These are phyloP conservation scores for Hyperoplus lanceolatus DNA, from an alignment of 2,797 vertebrate species.

Conservation along the genomic window DNA sequence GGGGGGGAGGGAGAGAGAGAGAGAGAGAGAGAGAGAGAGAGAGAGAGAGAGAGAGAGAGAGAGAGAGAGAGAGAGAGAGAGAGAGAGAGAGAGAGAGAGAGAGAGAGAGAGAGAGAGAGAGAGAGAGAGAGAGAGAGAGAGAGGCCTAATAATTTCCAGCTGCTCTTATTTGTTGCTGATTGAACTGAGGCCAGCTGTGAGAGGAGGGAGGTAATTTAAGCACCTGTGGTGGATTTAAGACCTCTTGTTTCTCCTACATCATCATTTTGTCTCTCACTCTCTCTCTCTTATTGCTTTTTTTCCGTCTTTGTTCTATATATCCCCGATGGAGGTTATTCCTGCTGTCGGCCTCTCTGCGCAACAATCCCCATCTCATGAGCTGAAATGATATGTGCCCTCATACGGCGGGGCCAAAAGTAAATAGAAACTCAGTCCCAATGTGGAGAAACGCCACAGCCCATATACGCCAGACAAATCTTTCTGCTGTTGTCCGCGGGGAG, in stretches of 20 bases:
- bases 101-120: constrained; percentile 7
- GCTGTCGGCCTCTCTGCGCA: constrained; percentile 29
- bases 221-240: constrained; percentile 70
- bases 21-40: constrained; percentile 27
- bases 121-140: constrained; percentile 32
- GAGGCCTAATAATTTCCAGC: constrained; percentile 53
- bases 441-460: constrained; percentile 18
- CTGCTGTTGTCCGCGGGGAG: constrained; percentile 33
- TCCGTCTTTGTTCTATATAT: constrained; percentile 6
- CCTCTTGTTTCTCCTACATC: constrained; percentile 61
- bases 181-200: constrained; percentile 63
- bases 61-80: constrained; percentile 27
- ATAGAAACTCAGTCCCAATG: constrained; percentile 43
- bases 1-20: constrained; percentile 15
- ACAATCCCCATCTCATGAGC: constrained; percentile 36
- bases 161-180: constrained; percentile 67
- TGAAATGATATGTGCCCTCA: constrained; percentile 51
- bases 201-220: constrained; percentile 66
- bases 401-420: constrained; percentile 45
- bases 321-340: constrained; percentile 39
- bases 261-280: constrained; percentile 30
- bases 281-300: constrained; percentile 30
- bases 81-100: background rate
- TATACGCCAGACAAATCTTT: constrained; percentile 19
- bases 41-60: constrained; percentile 6